These are phyloP conservation scores for Cecropterus lyciades DNA, from an alignment of 1,140 invertebrate genomes.

Conservation along the genomic window DNA sequence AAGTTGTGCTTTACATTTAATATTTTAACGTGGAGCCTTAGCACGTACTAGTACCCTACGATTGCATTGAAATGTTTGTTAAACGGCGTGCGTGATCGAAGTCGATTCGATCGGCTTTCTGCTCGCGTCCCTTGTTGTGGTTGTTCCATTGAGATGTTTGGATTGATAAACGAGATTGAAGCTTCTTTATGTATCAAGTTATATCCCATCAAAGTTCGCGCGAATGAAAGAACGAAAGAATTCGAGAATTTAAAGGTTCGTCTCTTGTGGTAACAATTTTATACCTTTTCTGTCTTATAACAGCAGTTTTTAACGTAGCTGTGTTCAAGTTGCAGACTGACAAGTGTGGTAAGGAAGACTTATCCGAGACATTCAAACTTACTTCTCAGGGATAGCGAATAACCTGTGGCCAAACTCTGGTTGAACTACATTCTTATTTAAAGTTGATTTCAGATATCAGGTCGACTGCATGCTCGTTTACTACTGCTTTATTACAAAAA, in stretches of 20 bases:
- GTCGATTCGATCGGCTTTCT: slow-evolving; percentile 56
- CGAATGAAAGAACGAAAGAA: background rate
- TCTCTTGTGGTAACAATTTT: too few relatives aligned
- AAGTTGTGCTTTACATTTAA: slow-evolving; percentile 43
- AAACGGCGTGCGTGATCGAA: slow-evolving; percentile 66
- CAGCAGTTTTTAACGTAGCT: too few relatives aligned
- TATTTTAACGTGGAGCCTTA: slow-evolving; percentile 44
- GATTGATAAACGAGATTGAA: slow-evolving; percentile 11
- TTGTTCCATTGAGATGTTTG: slow-evolving; percentile 35
- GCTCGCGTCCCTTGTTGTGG: slow-evolving; percentile 36
- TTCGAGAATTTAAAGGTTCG: background rate
- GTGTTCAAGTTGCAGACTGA: too few relatives aligned
- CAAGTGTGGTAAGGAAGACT: too few relatives aligned
- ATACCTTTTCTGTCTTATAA: too few relatives aligned
- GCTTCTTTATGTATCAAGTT: background rate
- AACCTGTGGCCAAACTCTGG: too few relatives aligned
- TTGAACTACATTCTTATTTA: too few relatives aligned
- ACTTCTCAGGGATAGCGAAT: too few relatives aligned
- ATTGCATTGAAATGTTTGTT: slow-evolving; percentile 45
- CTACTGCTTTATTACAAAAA: too few relatives aligned
- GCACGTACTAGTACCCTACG: slow-evolving; percentile 48
- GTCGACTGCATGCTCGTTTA: too few relatives aligned
- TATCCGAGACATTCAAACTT: too few relatives aligned
- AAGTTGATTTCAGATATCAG: too few relatives aligned
- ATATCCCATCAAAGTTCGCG: background rate